These are phyloP conservation scores for Carterocephalus palaemon DNA, from an alignment of 2,888 invertebrate species.

Conservation along the genomic window DNA sequence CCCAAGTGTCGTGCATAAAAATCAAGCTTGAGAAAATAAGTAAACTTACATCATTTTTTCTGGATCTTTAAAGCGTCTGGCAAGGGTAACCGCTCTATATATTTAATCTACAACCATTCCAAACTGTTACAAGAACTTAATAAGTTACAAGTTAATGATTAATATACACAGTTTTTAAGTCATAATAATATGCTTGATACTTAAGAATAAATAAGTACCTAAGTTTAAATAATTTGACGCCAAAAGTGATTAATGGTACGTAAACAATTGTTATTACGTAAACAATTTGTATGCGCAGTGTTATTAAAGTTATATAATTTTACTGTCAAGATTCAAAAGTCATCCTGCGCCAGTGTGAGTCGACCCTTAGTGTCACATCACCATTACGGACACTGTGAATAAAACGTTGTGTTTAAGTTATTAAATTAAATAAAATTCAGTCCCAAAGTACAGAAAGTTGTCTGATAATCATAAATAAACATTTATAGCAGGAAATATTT, in stretches of 20 bases:
- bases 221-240: constrained; percentile 2
- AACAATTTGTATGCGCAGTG: not conserved
- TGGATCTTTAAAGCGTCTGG: no score
- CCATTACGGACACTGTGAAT: no score
- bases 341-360: not conserved
- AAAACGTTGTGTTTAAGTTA: no score
- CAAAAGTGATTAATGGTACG: constrained; percentile 12
- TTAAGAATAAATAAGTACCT: no score
- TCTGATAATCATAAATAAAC: no score
- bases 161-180: not conserved
- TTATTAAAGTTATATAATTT: not conserved
- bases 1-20: no score
- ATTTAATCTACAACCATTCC: not conserved
- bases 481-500: no score
- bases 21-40: no score
- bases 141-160: not conserved
- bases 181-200: not conserved
- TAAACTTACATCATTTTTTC: no score
- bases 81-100: not conserved
- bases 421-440: no score
- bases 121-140: not conserved
- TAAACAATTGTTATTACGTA: not conserved
- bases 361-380: no score
- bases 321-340: not conserved
- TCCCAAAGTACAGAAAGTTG: no score